Base-by-base conservation (phyloP, 2,888 invertebrate species). In the Dynastes grantii region DNA sequence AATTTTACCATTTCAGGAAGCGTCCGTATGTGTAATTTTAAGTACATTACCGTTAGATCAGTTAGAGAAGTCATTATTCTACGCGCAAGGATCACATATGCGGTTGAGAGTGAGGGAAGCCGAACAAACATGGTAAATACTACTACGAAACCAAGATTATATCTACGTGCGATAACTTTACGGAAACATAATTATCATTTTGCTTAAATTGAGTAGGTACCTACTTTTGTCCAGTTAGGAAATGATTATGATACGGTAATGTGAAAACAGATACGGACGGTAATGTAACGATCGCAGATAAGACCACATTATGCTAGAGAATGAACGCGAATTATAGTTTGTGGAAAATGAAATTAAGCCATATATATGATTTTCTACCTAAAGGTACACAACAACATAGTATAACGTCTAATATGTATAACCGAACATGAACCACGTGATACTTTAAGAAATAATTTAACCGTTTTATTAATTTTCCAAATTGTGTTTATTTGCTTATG, bases 111-210 rank as follows among this genome's bases (percentile, higher is more conserved):
- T 2, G 27, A 63, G n/a, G 63, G 63, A 32, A 63, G n/a, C 8
- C 13, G 13, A 63, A 32, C 29, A 63, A 63, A 55, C 55, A 55
- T 55, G 55, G 55, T 63, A 63, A 63, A 63, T 11, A 32, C 63
- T 27, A 63, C n/a, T 55, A 29, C 63, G 63, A 32, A 29, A 32
- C 45, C 16, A 6, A 45, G 67, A 67, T 67, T 49, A 67, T 22
- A 67, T 67, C 67, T 67, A 16, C 2, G 32, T 45, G 49, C 64
- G 64, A 13, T 37, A 45, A 45, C 67, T 49, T 67, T 67, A 67
- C 67, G 45, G 67, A 45, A 67, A 67, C 45, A 67, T 67, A 40
- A 67, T 67, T 67, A 67, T 67, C 27, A 67, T 67, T 67, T 67
- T 45, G 49, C 16, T 67, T 67, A 67, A 67, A 67, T 67, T 67